Base-by-base conservation (phyloP, 2,888 invertebrate species). In the Idaea biselata region DNA sequence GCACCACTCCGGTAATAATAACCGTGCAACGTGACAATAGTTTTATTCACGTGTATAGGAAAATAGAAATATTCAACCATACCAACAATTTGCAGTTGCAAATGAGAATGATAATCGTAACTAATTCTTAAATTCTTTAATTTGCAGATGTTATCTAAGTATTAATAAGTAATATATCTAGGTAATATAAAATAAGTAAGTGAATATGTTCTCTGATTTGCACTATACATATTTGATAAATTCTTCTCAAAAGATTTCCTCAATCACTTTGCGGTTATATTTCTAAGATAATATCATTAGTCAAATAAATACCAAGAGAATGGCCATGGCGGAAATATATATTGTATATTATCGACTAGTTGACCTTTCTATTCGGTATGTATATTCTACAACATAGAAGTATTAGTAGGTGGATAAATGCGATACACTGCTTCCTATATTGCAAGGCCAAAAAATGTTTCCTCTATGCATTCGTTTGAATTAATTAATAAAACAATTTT, bases 321-420 rank as follows among this genome's bases (percentile, higher is more conserved):
- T 64, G 67, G 58, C 63, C 59, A 72, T 73, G 78, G 78, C 82
- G 84, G 84, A 86, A 81, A 80, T 77, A 58, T 25, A 25, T 25
- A 25, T 25, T 25, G 65, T 74, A 74, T 72, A 69, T 68, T 64
- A 68, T 70, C 63, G 65, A 77, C 75, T 63, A 61, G 77, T 70
- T 81, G 83, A 83, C 84, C 84, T 84, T 84, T 82, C 79, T 77
- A 77, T 78, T 79, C 75, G 72, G 74, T 77, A 74, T 76, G 74
- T 77, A 74, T 76, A 76, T 25, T 73, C 75, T 74, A 76, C 44
- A 14, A 78, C 79, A 76, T 53, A 18, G 44, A 33, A 17, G 57
- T 64, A 62, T 68, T 66, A 68, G 78, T 71, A 73, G 71, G 72
- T 74, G 73, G 73, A 77, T 75, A 76, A 75, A 77, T 74, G 78